Conservation (phyloP, 2,888 invertebrate species). For the Trisateles emortualis region DNA sequence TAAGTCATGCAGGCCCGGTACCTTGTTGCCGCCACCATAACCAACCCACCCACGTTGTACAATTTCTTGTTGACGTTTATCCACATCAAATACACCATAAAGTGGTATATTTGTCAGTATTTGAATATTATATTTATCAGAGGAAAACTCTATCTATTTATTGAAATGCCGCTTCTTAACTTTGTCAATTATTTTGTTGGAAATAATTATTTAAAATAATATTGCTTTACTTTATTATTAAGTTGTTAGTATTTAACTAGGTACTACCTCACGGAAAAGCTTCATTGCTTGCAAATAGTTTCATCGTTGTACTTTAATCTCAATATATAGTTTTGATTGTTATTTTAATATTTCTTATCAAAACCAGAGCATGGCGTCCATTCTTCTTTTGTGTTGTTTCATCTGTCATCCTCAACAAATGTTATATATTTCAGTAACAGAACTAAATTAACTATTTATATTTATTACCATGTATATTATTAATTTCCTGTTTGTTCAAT, state of each 20-base stretch:
- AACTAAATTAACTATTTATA: slow-evolving; percentile 20
- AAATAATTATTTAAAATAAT: no score
- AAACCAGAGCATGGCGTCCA: no score
- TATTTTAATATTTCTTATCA: no score
- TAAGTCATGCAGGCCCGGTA: slow-evolving; percentile 61
- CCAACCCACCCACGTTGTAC: slow-evolving; percentile 64
- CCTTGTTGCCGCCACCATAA: slow-evolving; percentile 52
- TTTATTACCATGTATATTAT: slow-evolving; percentile 41
- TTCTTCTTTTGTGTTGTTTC: not conserved
- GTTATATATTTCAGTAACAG: slow-evolving; percentile 32
- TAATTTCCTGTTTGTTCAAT: slow-evolving; percentile 58
- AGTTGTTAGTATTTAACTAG: no score
- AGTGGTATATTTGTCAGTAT: slow-evolving; percentile 40
- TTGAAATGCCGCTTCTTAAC: not conserved
- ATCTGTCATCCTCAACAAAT: slow-evolving; percentile 6
- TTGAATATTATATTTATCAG: slow-evolving; percentile 5
- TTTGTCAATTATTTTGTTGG: not conserved
- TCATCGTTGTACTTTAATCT: no score
- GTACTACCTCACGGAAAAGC: no score
- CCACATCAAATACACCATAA: slow-evolving; percentile 46
- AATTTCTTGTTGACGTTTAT: slow-evolving; percentile 46
- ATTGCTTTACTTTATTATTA: no score
- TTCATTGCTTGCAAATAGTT: no score
- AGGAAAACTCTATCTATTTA: not conserved
- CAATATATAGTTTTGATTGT: no score